A percentile compares a stretch with the other conserved stretches of the same genome.
phyloP scores from a whole-genome alignment of 2,797 vertebrate genomes.

The Pseudochirops corinnae region DNA sequence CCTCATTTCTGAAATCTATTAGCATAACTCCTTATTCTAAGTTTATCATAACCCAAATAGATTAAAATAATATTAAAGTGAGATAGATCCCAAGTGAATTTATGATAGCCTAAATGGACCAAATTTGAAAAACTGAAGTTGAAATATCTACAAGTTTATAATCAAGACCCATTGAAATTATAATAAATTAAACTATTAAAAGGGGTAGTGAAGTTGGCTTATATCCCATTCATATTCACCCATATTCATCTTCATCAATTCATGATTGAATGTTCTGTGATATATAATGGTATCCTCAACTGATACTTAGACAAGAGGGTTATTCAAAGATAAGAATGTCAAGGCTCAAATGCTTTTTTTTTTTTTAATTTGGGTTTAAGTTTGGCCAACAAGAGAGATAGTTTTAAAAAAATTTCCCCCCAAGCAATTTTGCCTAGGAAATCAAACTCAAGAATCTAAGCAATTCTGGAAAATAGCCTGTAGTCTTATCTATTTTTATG shows the following conservation, averaged over 20 bases:
- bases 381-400: not conserved
- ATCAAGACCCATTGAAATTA: constrained; percentile 32
- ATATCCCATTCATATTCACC: not conserved
- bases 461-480: constrained; percentile 23
- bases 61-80: constrained; percentile 5
- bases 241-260: not conserved
- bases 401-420: not conserved
- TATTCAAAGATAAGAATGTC: not conserved
- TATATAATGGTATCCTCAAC: not conserved
- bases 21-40: constrained; percentile 13
- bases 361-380: not conserved
- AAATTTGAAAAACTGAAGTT: constrained; percentile 39
- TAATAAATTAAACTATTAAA: constrained; percentile 4
- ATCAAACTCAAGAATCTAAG: constrained; percentile 14
- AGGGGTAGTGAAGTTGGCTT: not conserved
- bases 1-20: not conserved
- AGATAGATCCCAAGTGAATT: not conserved
- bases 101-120: not conserved
- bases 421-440: not conserved
- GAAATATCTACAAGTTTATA: constrained; percentile 48
- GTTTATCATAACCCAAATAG: not conserved
- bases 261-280: not conserved
- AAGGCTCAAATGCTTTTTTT: not conserved
- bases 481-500: not conserved
- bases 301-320: not conserved